These are phyloP conservation scores for Eristalinus sepulchralis DNA, from an alignment of 2,888 invertebrate species.

Conservation along the genomic window DNA sequence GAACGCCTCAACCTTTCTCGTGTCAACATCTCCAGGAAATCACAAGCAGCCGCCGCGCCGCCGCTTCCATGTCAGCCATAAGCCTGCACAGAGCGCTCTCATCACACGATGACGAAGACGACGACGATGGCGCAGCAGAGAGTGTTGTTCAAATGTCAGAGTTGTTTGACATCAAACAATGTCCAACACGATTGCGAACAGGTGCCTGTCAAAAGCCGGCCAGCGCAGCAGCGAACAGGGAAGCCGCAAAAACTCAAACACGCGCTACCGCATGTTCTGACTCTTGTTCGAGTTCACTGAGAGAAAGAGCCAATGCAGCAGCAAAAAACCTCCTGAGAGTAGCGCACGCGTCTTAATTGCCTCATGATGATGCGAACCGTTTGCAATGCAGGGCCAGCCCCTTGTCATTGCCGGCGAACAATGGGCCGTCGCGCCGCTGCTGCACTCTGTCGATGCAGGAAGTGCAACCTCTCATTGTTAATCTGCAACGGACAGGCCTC, in stretches of 20 bases:
- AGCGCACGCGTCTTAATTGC: constrained; percentile 67
- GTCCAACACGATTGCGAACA: constrained; percentile 65
- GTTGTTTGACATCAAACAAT: constrained; percentile 68
- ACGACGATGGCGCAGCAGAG: neutral
- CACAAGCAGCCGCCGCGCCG: neutral
- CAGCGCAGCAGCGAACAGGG: constrained; percentile 25
- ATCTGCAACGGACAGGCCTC: constrained; percentile 45
- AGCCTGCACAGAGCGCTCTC: constrained; percentile 3
- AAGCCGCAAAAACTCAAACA: constrained; percentile 50
- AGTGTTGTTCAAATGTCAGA: constrained; percentile 66
- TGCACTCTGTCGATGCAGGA: constrained; percentile 52
- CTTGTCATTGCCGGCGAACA: constrained; percentile 18
- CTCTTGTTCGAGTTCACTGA: constrained; percentile 45
- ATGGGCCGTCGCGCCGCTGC: constrained; percentile 34
- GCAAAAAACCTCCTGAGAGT: constrained; percentile 17
- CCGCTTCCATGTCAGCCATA: constrained; percentile 2
- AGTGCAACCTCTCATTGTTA: constrained; percentile 63
- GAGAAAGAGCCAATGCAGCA: constrained; percentile 31
- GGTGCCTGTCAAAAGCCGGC: constrained; percentile 62
- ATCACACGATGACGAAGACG: neutral
- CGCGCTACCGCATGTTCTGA: constrained; percentile 47
- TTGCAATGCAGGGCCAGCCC: constrained; percentile 5
- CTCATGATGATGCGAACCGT: constrained; percentile 51
- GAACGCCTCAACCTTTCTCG: constrained; percentile 48
- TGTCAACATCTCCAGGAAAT: constrained; percentile 62